A percentile compares a stretch with the other conserved stretches of the same genome.
Conservation (phyloP, 2,797 vertebrate species). For the Phyllotis vaccarum region DNA sequence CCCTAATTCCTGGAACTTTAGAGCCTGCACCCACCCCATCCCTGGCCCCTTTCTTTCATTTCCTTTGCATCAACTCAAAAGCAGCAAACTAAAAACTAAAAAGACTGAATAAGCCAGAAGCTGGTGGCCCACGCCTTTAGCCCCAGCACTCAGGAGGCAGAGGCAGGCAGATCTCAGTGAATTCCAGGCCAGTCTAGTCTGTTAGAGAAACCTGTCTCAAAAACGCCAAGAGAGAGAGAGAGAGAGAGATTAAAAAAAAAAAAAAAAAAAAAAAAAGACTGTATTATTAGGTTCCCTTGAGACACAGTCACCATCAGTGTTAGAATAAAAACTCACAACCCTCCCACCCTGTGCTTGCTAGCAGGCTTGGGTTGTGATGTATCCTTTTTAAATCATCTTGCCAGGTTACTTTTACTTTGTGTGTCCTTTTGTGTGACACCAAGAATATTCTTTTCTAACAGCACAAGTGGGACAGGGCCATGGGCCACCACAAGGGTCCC, state of each 20-base stretch:
- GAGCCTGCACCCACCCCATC: neutral
- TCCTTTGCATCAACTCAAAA: neutral
- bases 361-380: neutral
- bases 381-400: neutral
- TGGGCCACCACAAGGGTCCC: accelerated
- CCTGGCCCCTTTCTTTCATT: neutral
- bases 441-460: neutral
- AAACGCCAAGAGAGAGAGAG: no score
- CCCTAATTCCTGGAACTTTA: neutral
- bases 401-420: neutral
- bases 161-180: no score
- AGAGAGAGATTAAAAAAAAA: no score
- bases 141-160: no score
- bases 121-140: no score
- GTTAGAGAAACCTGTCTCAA: no score
- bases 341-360: neutral
- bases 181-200: no score
- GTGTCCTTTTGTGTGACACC: neutral
- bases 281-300: neutral
- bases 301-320: neutral
- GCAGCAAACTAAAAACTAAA: neutral
- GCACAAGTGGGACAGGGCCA: neutral
- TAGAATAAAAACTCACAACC: neutral
- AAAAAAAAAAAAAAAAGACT: neutral
- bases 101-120: neutral